A percentile compares a stretch with the other conserved stretches of the same genome.
These are phyloP conservation scores for Uloborus plumipes DNA, from an alignment of 2,888 invertebrate genomes.

Conservation along the genomic window DNA sequence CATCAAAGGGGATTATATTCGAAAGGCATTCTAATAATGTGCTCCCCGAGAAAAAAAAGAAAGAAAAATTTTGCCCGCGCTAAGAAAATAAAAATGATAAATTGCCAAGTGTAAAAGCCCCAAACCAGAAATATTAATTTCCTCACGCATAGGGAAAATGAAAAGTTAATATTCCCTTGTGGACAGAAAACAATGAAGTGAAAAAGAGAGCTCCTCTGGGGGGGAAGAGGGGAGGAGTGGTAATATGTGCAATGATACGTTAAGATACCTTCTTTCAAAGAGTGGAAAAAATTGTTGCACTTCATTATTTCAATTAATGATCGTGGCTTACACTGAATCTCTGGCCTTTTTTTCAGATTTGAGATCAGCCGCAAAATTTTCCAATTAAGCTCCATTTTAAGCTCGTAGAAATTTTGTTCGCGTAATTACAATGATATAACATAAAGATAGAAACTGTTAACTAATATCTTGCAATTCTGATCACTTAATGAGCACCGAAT, in stretches of 20 bases:
- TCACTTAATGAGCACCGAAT: not conserved
- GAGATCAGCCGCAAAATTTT: constrained; percentile 5
- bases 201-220: constrained; percentile 6
- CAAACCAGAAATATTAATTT: constrained; percentile 30
- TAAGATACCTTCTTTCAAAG: constrained; percentile 19
- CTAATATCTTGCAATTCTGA: not conserved
- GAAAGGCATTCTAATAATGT: constrained; percentile 18
- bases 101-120: constrained; percentile 16
- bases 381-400: constrained; percentile 24
- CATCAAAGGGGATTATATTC: constrained; percentile 20
- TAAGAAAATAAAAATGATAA: constrained; percentile 28
- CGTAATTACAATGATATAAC: constrained; percentile 22
- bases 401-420: constrained; percentile 9
- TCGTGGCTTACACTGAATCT: constrained; percentile 15
- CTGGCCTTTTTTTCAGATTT: constrained; percentile 7
- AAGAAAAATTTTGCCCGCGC: constrained; percentile 12
- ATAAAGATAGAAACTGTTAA: constrained; percentile 2
- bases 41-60: constrained; percentile 1
- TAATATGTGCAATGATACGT: constrained; percentile 35
- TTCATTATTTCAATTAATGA: constrained; percentile 41
- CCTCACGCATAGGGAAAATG: constrained; percentile 16
- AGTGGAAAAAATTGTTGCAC: constrained; percentile 13
- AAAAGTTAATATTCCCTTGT: constrained; percentile 34
- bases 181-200: constrained; percentile 31
- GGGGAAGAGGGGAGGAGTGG: not conserved